Evolutionary conservation across 1,140 invertebrate genomes (phyloP).

Genomic region (Diprion similis): DNA sequence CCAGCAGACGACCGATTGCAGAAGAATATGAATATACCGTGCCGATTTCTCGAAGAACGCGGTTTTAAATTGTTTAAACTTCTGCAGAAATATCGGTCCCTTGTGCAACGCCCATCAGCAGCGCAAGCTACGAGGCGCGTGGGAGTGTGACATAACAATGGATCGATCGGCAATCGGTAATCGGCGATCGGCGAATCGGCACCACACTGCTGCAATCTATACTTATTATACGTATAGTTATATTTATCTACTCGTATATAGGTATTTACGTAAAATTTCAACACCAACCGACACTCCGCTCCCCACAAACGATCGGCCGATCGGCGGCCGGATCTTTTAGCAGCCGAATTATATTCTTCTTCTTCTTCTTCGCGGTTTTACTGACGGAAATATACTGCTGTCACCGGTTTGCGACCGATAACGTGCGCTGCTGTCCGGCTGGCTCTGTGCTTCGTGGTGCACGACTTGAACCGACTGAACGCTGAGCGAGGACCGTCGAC

Average conservation of each 20-base stretch:
- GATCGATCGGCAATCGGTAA: constrained; percentile 21
- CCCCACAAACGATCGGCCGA: neutral
- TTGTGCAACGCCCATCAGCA: neutral
- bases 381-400: neutral
- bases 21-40: neutral
- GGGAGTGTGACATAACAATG: constrained; percentile 55
- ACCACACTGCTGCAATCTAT: neutral
- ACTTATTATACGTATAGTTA: neutral
- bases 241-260: neutral
- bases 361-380: neutral
- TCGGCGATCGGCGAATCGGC: neutral
- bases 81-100: neutral
- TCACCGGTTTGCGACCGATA: neutral
- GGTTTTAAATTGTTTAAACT: neutral
- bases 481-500: constrained; percentile 27
- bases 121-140: constrained; percentile 31
- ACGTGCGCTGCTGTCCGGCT: constrained; percentile 1
- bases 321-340: neutral
- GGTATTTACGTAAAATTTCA: neutral
- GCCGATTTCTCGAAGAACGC: neutral
- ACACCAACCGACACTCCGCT: neutral
- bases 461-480: constrained; percentile 47
- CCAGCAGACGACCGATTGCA: no score
- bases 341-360: neutral
- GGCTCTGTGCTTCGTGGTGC: constrained; percentile 42